A percentile compares a stretch with the other conserved stretches of the same genome.
Conservation (phyloP, 35 echinoderm and acorn worm species). For the Chiridota heheva region DNA sequence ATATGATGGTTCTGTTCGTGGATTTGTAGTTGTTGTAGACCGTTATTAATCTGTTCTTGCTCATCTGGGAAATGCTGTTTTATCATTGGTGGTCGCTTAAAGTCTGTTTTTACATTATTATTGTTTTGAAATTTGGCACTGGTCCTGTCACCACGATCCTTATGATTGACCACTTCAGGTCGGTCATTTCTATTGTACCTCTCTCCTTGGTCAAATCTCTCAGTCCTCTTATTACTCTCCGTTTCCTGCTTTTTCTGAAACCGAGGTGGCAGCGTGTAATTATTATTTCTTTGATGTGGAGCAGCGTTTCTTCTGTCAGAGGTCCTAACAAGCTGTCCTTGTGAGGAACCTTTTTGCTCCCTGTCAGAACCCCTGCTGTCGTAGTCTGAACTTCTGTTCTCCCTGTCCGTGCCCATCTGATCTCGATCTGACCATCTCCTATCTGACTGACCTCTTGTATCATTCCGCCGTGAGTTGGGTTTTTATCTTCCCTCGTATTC, state of each 20-base stretch:
- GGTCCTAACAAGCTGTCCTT: no score
- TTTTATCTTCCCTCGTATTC: conserved; percentile 14
- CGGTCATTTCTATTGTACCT: conserved; percentile 1
- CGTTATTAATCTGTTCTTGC: no score
- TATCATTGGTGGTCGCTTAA: no score
- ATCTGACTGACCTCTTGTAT: background rate
- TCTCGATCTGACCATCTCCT: background rate
- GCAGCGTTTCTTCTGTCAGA: no score
- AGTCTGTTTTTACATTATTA: no score
- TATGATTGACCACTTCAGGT: background rate
- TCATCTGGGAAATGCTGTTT: no score
- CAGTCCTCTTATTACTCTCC: conserved; percentile 6
- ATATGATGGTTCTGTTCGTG: no score
- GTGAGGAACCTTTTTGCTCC: background rate
- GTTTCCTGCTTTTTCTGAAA: conserved; percentile 57
- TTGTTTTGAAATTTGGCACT: no score
- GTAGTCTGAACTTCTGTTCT: background rate
- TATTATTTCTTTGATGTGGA: conserved; percentile 23
- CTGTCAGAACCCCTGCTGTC: conserved; percentile 30
- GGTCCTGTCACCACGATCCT: no score
- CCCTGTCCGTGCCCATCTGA: background rate
- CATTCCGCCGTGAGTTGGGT: conserved; percentile 8
- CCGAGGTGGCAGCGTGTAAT: conserved; percentile 39
- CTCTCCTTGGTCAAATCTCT: background rate
- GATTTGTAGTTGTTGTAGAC: no score